phyloP scores from a whole-genome alignment of 2,888 invertebrate species.

The Nomada flava region DNA sequence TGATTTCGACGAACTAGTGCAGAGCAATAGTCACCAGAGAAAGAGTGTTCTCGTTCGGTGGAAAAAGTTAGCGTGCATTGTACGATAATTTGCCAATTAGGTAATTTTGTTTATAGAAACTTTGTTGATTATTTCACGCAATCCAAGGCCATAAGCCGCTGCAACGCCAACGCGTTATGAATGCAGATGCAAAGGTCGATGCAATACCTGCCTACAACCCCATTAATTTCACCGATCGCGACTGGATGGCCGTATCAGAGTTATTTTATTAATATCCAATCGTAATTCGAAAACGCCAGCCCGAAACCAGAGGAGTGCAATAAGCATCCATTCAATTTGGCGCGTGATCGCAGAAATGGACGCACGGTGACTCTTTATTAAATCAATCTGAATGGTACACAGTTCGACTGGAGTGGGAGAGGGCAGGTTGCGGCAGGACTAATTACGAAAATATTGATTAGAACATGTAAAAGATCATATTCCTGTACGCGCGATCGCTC shows the following conservation, averaged over 20 bases:
- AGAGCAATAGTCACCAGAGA: too few relatives aligned
- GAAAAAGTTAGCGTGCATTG: too few relatives aligned
- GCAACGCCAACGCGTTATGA: background rate
- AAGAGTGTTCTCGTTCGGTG: too few relatives aligned
- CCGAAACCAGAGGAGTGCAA: constrained; percentile 25
- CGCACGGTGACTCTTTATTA: constrained; percentile 56
- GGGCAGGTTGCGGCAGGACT: constrained; percentile 8
- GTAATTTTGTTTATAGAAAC: background rate
- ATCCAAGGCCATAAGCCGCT: background rate
- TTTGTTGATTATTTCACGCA: background rate
- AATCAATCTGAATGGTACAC: constrained; percentile 47
- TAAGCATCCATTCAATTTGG: constrained; percentile 60
- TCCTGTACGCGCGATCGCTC: background rate
- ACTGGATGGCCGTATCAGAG: constrained; percentile 25
- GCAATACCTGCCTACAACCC: constrained; percentile 8
- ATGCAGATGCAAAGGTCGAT: background rate
- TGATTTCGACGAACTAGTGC: too few relatives aligned
- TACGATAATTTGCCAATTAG: background rate
- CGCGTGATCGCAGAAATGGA: constrained; percentile 54
- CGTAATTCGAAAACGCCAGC: constrained; percentile 47
- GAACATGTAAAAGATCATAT: constrained; percentile 38
- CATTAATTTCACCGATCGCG: constrained; percentile 48
- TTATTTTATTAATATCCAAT: constrained; percentile 61
- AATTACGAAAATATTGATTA: constrained; percentile 60
- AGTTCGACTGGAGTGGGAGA: background rate